Percentiles rank a stretch among this genome's conserved stretches.
These are phyloP conservation scores for Bubo bubo DNA, from an alignment of 2,113 vertebrate genomes.

Conservation along the genomic window DNA sequence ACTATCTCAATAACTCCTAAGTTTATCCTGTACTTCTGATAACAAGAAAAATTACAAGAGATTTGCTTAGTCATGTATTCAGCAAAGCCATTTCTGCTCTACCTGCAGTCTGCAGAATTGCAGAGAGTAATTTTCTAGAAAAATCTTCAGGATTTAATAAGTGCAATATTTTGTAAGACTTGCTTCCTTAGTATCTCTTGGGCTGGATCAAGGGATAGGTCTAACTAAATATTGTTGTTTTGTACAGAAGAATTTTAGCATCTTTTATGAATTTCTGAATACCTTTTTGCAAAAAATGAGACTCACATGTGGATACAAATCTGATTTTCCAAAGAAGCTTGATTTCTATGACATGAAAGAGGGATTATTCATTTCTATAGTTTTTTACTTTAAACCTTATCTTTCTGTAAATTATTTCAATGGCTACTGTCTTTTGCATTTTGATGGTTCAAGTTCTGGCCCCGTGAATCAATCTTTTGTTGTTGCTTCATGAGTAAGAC, in stretches of 20 bases:
- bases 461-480: neutral
- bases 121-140: neutral
- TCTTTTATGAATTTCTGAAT: neutral
- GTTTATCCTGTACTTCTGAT: neutral
- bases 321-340: neutral
- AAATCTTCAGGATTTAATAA: neutral
- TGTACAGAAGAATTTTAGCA: neutral
- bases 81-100: neutral
- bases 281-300: neutral
- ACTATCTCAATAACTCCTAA: neutral
- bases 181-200: neutral
- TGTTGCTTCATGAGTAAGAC: neutral
- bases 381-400: neutral
- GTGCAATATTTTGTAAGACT: neutral
- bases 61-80: neutral
- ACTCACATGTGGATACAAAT: neutral
- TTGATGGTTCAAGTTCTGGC: neutral
- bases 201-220: neutral
- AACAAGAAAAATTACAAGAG: neutral
- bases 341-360: neutral
- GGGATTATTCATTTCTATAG: neutral
- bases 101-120: neutral
- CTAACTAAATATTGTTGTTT: neutral
- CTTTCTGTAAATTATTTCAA: neutral
- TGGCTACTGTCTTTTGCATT: neutral